Evolutionary conservation across 2,113 vertebrate species (phyloP).

Genomic region (Sceloporus undulatus): DNA sequence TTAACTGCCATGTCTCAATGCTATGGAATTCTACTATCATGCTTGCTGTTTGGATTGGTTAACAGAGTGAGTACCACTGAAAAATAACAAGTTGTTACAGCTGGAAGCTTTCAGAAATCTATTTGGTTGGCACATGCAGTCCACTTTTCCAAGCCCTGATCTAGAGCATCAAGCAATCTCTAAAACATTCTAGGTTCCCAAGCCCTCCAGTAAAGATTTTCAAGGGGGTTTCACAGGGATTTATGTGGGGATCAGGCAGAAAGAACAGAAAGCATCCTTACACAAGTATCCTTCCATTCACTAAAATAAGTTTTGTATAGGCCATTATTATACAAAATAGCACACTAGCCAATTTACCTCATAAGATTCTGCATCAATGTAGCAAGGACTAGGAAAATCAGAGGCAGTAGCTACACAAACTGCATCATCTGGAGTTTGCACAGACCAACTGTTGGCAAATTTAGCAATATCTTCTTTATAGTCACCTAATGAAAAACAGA

Average conservation of each 20-base stretch:
- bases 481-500: slow-evolving; percentile 65
- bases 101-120: no score
- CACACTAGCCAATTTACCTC: slow-evolving; percentile 81
- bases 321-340: slow-evolving; percentile 3
- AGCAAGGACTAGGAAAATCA: slow-evolving; percentile 92
- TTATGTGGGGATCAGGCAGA: background rate
- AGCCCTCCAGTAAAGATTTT: background rate
- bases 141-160: no score
- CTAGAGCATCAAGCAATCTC: no score
- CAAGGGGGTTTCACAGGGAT: background rate
- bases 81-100: no score
- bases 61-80: no score
- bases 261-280: background rate
- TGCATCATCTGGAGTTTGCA: slow-evolving; percentile 85
- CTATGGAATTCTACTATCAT: no score
- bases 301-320: background rate
- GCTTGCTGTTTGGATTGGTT: no score
- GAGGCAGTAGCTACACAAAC: slow-evolving; percentile 85
- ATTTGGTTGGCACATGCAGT: no score
- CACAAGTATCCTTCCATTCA: background rate
- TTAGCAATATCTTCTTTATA: slow-evolving; percentile 88
- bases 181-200: background rate
- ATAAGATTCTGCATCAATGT: slow-evolving; percentile 84
- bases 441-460: slow-evolving; percentile 94
- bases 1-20: no score